Conservation (phyloP, 2,888 invertebrate species). For the Cheilosia soror region DNA sequence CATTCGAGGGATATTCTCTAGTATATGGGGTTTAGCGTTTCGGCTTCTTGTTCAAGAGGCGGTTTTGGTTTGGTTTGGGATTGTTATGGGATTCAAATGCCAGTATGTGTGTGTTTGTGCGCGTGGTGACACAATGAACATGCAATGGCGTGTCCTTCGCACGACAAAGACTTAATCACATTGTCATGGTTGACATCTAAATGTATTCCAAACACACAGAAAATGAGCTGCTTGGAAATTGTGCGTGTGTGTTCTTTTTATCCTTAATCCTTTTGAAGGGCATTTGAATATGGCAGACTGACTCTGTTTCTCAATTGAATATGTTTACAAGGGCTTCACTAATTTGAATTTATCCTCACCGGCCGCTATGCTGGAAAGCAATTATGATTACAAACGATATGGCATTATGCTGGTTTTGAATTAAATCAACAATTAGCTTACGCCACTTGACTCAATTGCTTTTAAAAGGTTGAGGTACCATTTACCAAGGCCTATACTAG, state of each 20-base stretch:
- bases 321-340: constrained; percentile 60
- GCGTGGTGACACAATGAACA: constrained; percentile 64
- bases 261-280: constrained; percentile 23
- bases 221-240: constrained; percentile 20
- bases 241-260: constrained; percentile 38
- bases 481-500: background rate
- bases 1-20: constrained; percentile 40
- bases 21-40: constrained; percentile 37
- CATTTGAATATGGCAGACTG: constrained; percentile 18
- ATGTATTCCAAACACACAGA: constrained; percentile 15
- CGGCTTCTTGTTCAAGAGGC: constrained; percentile 15
- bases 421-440: constrained; percentile 65
- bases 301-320: constrained; percentile 33
- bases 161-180: constrained; percentile 67
- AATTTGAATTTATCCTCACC: constrained; percentile 62
- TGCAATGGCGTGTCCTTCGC: constrained; percentile 70
- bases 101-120: constrained; percentile 3
- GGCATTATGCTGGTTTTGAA: constrained; percentile 64
- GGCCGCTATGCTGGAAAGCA: constrained; percentile 49
- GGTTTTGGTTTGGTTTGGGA: background rate
- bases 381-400: constrained; percentile 66
- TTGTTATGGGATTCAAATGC: background rate
- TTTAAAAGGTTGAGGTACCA: constrained; percentile 20
- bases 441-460: constrained; percentile 66
- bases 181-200: constrained; percentile 71